A percentile compares a stretch with the other conserved stretches of the same genome.
phyloP scores from a whole-genome alignment of 2,797 vertebrate species.

The Catamblyrhynchus diadema region DNA sequence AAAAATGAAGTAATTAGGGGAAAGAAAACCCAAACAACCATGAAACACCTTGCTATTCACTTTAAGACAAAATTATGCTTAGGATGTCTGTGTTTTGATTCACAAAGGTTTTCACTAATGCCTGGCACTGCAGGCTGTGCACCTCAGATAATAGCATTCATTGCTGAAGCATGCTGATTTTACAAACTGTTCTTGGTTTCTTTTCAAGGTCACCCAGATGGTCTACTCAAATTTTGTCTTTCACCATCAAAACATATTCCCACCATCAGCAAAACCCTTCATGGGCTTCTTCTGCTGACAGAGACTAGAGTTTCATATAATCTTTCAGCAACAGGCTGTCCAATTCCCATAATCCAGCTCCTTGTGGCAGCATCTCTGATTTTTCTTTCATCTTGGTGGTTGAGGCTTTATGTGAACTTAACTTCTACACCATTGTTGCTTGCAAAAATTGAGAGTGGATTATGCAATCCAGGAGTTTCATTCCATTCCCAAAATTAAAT shows the following conservation, averaged over 20 bases:
- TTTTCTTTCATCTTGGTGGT: not conserved
- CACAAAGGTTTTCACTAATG: not conserved
- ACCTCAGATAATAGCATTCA: not conserved
- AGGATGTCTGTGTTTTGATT: not conserved
- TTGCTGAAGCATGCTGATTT: not conserved
- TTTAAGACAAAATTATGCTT: not conserved
- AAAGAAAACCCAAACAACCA: not conserved
- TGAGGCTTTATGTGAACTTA: not conserved
- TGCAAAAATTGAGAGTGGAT: not conserved
- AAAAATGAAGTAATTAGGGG: not conserved
- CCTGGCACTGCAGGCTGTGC: not conserved
- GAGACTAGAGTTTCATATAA: not conserved
- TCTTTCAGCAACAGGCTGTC: not conserved
- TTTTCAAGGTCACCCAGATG: not conserved
- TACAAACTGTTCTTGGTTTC: not conserved
- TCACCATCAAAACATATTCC: not conserved
- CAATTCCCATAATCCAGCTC: not conserved
- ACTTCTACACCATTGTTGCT: not conserved
- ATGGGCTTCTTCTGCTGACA: not conserved
- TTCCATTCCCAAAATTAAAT: not conserved
- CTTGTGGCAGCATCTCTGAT: rapidly evolving
- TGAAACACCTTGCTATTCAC: rapidly evolving
- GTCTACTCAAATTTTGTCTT: not conserved
- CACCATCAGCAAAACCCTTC: not conserved
- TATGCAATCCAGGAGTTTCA: not conserved